Evolutionary conservation across 2,113 vertebrate species (phyloP).

Genomic region (Typhlomys cinereus): DNA sequence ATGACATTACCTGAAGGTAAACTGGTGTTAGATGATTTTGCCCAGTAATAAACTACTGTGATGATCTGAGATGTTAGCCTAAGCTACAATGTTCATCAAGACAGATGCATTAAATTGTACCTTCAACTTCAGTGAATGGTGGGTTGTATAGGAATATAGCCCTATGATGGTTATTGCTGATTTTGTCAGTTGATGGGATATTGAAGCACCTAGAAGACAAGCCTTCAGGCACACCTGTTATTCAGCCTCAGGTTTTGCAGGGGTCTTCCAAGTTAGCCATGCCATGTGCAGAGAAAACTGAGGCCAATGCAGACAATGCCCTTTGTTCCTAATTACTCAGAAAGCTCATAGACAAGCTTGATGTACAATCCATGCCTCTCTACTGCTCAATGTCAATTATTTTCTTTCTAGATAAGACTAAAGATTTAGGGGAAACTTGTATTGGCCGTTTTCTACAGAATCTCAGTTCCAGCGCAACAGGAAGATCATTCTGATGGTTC

Average conservation of each 20-base stretch:
- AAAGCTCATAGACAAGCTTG: neutral
- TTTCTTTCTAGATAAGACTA: conserved; percentile 21
- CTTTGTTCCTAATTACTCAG: neutral
- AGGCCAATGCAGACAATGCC: neutral
- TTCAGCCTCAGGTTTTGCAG: neutral
- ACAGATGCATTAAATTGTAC: neutral
- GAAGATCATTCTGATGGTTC: neutral
- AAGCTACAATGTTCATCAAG: neutral
- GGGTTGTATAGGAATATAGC: neutral
- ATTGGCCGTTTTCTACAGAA: neutral
- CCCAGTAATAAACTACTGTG: neutral
- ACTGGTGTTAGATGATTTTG: neutral
- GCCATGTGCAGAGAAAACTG: neutral
- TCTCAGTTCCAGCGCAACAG: neutral
- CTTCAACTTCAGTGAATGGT: neutral
- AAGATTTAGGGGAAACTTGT: neutral
- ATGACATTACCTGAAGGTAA: neutral
- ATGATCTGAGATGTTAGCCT: neutral
- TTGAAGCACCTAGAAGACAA: conserved; percentile 17
- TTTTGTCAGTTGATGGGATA: no score
- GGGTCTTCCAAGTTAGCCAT: neutral
- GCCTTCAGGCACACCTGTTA: no score
- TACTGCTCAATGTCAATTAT: neutral
- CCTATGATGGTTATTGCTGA: no score
- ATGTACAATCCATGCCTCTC: neutral